Conservation (phyloP, 1,140 invertebrate genomes). For the Stegodyphus dumicola region DNA sequence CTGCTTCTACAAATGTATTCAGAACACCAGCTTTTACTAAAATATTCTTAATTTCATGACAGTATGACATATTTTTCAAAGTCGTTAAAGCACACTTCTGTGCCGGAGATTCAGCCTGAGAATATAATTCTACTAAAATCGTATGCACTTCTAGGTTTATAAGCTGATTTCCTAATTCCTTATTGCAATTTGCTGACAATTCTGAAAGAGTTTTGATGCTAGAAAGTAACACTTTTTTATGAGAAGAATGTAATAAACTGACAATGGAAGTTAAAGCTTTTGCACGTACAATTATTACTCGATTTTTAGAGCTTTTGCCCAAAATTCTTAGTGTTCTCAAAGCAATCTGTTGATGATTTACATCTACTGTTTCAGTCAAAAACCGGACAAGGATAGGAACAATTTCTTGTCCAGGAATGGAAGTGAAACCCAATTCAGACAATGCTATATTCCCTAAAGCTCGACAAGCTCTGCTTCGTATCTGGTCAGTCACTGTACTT, state of each 20-base stretch:
- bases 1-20: constrained; percentile 25
- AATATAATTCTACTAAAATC: constrained; percentile 27
- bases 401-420: constrained; percentile 1
- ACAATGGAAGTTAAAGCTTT: constrained; percentile 15
- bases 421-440: constrained; percentile 4
- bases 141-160: constrained; percentile 2
- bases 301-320: constrained; percentile 8
- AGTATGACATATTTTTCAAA: constrained; percentile 14
- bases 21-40: constrained; percentile 33
- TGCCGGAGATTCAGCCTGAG: background rate
- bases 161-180: constrained; percentile 6
- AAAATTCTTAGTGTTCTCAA: constrained; percentile 35
- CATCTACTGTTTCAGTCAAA: constrained; percentile 38
- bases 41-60: constrained; percentile 5
- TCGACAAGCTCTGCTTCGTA: constrained; percentile 56
- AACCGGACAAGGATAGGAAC: constrained; percentile 41
- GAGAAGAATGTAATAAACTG: constrained; percentile 12
- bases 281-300: constrained; percentile 21
- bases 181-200: constrained; percentile 32
- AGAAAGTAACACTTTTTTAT: constrained; percentile 12
- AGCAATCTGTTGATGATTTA: constrained; percentile 33
- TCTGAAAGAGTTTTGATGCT: constrained; percentile 21
- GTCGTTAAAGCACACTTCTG: background rate
- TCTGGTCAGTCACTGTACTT: constrained; percentile 25
- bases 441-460: constrained; percentile 60